Evolutionary conservation across 2,888 invertebrate genomes (phyloP).

Genomic region (Portevinia maculata): DNA sequence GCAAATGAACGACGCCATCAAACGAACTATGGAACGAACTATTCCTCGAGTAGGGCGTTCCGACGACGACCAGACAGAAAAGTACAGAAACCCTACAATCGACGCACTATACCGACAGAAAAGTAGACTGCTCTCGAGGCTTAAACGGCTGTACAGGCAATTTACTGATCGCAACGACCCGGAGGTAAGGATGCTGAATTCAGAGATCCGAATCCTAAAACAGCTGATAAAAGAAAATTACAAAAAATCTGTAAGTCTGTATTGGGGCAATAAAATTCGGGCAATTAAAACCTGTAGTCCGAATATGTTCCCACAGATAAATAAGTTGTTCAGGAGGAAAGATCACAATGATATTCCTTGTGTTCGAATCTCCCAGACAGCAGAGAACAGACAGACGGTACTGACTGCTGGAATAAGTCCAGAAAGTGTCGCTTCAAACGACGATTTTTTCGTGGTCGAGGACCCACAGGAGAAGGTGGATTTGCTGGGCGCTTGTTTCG

Average conservation of each 20-base stretch:
- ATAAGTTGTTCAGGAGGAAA: slow-evolving; percentile 10
- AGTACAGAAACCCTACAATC: background rate
- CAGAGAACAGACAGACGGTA: background rate
- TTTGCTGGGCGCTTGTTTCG: background rate
- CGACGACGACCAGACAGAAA: background rate
- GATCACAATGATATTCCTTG: background rate
- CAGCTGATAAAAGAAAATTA: slow-evolving; percentile 1
- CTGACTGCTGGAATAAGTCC: background rate
- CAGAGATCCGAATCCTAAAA: background rate
- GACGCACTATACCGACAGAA: background rate
- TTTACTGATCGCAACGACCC: background rate
- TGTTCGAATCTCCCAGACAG: background rate
- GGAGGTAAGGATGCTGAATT: background rate
- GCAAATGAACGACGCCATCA: slow-evolving; percentile 2
- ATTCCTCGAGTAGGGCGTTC: background rate
- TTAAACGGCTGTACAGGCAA: background rate
- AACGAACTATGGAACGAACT: slow-evolving; percentile 8
- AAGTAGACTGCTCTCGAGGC: slow-evolving; percentile 5
- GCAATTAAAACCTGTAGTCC: background rate
- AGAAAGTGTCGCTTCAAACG: background rate
- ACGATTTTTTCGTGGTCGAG: slow-evolving; percentile 1
- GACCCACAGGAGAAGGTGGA: background rate
- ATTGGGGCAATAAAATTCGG: background rate
- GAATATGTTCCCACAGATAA: slow-evolving; percentile 13
- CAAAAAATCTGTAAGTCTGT: background rate